These are phyloP conservation scores for Eucriotettix oculatus DNA, from an alignment of 2,888 invertebrate species.

Conservation along the genomic window DNA sequence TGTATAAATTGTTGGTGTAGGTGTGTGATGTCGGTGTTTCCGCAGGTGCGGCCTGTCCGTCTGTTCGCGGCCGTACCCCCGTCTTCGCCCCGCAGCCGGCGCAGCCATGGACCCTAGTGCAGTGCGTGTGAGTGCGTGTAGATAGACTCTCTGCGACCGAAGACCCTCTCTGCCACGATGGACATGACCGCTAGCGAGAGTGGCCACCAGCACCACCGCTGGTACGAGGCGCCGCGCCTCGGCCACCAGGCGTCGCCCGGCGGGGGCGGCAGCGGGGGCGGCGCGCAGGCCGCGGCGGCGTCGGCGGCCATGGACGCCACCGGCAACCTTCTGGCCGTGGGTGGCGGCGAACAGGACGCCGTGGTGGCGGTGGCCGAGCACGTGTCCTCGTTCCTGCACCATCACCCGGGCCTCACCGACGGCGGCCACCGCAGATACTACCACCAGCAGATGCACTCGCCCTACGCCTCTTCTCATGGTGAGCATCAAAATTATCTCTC, in stretches of 20 bases:
- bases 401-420: constrained; percentile 34
- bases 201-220: constrained; percentile 21
- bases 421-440: constrained; percentile 37
- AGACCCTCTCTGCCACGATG: constrained; percentile 22
- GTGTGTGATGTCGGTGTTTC: too few species aligned
- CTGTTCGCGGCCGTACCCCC: too few species aligned
- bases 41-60: too few species aligned
- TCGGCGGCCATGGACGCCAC: constrained; percentile 1
- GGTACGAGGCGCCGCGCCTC: constrained; percentile 30
- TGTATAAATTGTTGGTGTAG: too few species aligned
- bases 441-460: constrained; percentile 39
- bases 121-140: too few species aligned
- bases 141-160: too few species aligned
- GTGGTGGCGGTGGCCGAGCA: not conserved
- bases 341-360: constrained; percentile 1
- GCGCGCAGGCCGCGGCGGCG: not conserved
- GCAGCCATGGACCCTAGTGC: too few species aligned
- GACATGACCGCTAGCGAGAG: constrained; percentile 29
- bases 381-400: constrained; percentile 21
- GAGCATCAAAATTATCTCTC: constrained; percentile 16
- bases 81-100: too few species aligned
- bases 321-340: not conserved
- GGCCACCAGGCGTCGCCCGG: constrained; percentile 6
- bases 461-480: constrained; percentile 35
- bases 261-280: not conserved